Conservation (phyloP, 1,140 invertebrate species). For the Formica exsecta region DNA sequence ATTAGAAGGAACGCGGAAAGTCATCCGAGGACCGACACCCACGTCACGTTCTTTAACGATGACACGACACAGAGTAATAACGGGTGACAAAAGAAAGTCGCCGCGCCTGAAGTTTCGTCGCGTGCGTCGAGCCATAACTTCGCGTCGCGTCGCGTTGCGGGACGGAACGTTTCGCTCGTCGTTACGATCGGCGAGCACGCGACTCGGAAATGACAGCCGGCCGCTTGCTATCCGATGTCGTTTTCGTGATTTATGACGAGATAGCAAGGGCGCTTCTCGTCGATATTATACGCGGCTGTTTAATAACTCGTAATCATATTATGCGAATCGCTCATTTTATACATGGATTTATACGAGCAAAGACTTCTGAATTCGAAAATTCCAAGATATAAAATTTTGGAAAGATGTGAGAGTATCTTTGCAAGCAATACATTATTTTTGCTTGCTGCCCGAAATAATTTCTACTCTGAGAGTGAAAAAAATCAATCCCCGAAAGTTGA, state of each 20-base stretch:
- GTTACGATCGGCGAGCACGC: constrained; percentile 70
- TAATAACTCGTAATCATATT: constrained; percentile 47
- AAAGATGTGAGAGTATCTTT: no score
- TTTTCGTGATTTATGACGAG: constrained; percentile 68
- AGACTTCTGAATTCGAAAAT: no score
- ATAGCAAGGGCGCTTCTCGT: constrained; percentile 27
- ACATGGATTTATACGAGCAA: background rate
- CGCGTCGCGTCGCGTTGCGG: constrained; percentile 62
- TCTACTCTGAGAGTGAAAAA: no score
- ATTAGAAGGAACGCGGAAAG: constrained; percentile 37
- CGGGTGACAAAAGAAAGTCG: constrained; percentile 63
- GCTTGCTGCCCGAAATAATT: no score
- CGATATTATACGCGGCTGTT: constrained; percentile 27
- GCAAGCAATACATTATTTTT: no score
- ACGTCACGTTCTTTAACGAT: constrained; percentile 69
- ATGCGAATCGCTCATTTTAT: background rate
- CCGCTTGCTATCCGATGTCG: constrained; percentile 49
- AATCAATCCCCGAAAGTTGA: no score
- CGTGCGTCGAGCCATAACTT: constrained; percentile 65
- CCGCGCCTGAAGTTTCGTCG: constrained; percentile 61
- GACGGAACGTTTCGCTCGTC: constrained; percentile 70
- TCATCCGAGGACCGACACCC: constrained; percentile 64
- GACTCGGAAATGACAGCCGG: constrained; percentile 67
- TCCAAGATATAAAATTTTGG: no score
- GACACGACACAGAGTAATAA: constrained; percentile 54